These are phyloP conservation scores for Dicentrarchus labrax DNA, from an alignment of 2,113 vertebrate genomes.

Conservation along the genomic window DNA sequence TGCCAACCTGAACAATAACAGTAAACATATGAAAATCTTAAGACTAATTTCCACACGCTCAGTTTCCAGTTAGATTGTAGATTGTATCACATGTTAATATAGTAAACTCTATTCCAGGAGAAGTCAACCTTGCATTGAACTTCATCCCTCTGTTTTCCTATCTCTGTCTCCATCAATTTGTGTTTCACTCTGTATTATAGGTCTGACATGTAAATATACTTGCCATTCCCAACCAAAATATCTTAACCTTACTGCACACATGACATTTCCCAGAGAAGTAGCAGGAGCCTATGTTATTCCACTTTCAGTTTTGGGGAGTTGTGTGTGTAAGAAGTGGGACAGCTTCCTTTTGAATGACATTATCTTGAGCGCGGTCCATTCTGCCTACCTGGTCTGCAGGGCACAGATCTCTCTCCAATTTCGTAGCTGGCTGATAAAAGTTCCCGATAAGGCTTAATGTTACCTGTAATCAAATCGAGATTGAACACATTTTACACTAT, in stretches of 20 bases:
- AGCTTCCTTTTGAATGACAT: constrained; percentile 65
- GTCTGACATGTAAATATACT: constrained; percentile 31
- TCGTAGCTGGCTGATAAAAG: constrained; percentile 40
- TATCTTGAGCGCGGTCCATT: constrained; percentile 56
- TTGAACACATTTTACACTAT: constrained; percentile 13
- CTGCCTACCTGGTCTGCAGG: constrained; percentile 45
- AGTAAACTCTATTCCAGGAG: constrained; percentile 12
- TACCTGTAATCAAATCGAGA: constrained; percentile 51
- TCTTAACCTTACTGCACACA: constrained; percentile 14
- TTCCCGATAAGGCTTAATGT: constrained; percentile 34
- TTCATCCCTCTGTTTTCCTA: constrained; percentile 18
- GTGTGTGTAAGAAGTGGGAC: constrained; percentile 52
- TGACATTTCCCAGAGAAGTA: constrained; percentile 5
- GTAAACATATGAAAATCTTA: constrained; percentile 35
- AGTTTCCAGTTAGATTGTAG: constrained; percentile 27
- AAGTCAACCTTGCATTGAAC: not conserved
- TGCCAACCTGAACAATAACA: constrained; percentile 40
- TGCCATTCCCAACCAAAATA: not conserved
- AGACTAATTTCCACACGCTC: constrained; percentile 28
- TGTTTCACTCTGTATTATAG: constrained; percentile 11
- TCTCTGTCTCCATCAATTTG: constrained; percentile 15
- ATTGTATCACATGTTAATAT: constrained; percentile 51
- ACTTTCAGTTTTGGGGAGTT: constrained; percentile 51
- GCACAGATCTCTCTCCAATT: constrained; percentile 35
- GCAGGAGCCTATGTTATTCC: constrained; percentile 24